A percentile compares a stretch with the other conserved stretches of the same genome.
Evolutionary conservation across 1,140 invertebrate species (phyloP).

Genomic region (Druon quercuslanigerum): DNA sequence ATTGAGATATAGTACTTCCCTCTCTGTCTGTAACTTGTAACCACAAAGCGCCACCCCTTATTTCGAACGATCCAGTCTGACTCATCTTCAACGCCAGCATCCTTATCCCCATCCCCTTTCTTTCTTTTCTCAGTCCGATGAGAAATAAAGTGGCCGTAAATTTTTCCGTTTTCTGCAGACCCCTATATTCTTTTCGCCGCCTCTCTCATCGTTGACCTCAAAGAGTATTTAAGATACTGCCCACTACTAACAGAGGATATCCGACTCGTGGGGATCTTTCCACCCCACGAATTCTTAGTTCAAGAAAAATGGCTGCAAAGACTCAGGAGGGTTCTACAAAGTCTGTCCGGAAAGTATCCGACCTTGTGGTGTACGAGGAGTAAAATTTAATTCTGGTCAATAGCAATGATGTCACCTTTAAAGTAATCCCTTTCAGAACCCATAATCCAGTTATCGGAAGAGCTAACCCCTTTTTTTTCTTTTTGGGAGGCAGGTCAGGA

Average conservation of each 20-base stretch:
- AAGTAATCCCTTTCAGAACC: too few relatives aligned
- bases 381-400: too few relatives aligned
- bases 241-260: conserved; percentile 56
- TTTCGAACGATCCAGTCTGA: conserved; percentile 19
- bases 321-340: conserved; percentile 38
- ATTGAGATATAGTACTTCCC: conserved; percentile 15
- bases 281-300: conserved; percentile 56
- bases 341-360: too few relatives aligned
- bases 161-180: conserved; percentile 39
- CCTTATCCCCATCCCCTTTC: conserved; percentile 9
- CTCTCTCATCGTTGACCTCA: conserved; percentile 35
- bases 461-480: too few relatives aligned
- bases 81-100: conserved; percentile 29
- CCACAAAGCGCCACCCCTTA: conserved; percentile 32
- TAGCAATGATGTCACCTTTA: too few relatives aligned
- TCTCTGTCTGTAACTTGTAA: conserved; percentile 24
- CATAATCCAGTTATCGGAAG: too few relatives aligned
- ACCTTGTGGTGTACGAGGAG: too few relatives aligned
- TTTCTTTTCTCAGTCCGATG: conserved; percentile 52
- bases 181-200: conserved; percentile 15
- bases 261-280: conserved; percentile 60
- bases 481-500: too few relatives aligned
- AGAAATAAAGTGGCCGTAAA: conserved; percentile 66
- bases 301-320: conserved; percentile 60
- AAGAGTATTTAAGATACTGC: conserved; percentile 59